Conservation (phyloP, 1,140 invertebrate species). For the Trypoxylus dichotomus region DNA sequence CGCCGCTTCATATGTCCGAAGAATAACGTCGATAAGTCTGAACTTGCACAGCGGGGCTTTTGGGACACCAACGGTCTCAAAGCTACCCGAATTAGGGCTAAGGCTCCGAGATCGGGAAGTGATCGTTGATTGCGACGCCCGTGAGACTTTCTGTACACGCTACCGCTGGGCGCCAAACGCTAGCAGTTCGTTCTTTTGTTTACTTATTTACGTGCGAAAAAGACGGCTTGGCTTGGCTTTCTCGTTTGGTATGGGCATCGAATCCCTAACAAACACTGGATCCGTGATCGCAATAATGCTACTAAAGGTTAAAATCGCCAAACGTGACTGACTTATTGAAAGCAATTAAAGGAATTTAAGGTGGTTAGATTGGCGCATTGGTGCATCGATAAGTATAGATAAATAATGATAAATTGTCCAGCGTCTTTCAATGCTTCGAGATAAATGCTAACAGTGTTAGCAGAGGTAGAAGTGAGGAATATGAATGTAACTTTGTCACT, state of each 20-base stretch:
- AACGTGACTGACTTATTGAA: neutral
- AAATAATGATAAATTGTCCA: too few species aligned
- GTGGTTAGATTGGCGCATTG: neutral
- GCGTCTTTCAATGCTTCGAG: too few species aligned
- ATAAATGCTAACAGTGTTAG: too few species aligned
- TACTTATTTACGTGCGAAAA: neutral
- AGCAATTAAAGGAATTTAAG: neutral
- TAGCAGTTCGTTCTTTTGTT: neutral
- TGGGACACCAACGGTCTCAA: neutral
- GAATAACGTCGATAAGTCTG: neutral
- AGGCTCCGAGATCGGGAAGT: conserved; percentile 11
- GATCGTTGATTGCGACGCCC: conserved; percentile 23
- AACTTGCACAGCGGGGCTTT: neutral
- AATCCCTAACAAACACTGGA: conserved; percentile 5
- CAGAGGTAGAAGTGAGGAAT: too few species aligned
- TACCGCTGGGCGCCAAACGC: neutral
- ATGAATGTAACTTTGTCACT: too few species aligned
- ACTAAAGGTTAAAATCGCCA: neutral
- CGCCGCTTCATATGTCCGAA: neutral
- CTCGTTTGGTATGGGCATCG: neutral
- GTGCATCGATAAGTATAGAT: too few species aligned
- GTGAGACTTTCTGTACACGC: neutral
- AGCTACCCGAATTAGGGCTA: conserved; percentile 12
- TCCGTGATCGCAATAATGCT: neutral
- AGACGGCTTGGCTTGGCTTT: neutral